Conservation (phyloP, 2,797 vertebrate species). For the Microctenopoma stevenorrisi region DNA sequence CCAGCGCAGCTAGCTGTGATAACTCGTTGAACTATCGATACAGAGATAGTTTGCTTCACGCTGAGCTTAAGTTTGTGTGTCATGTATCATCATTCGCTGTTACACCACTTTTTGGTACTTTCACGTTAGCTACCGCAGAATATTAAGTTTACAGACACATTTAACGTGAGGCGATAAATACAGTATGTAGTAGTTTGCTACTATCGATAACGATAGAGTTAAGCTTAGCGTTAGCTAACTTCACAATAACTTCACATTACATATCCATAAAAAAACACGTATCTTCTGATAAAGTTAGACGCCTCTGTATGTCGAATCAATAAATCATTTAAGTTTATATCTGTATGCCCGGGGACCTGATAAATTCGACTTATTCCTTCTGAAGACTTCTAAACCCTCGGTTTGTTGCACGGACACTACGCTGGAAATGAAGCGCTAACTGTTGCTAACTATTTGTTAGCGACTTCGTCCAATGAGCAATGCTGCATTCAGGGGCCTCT, state of each 20-base stretch:
- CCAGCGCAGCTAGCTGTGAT: neutral
- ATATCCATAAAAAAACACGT: neutral
- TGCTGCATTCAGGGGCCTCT: constrained; percentile 45
- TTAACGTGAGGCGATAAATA: neutral
- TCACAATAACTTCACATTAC: constrained; percentile 2
- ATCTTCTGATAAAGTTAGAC: neutral
- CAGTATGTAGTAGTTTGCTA: constrained; percentile 3
- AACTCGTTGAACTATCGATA: neutral
- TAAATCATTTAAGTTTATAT: neutral
- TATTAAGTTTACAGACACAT: neutral
- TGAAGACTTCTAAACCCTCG: neutral
- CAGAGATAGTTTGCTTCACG: no score
- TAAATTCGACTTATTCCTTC: neutral
- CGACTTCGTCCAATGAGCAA: neutral
- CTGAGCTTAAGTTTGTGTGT: no score
- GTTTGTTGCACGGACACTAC: neutral
- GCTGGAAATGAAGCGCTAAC: constrained; percentile 20
- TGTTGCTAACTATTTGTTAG: constrained; percentile 45
- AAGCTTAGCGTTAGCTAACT: constrained; percentile 22
- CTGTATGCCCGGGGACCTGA: neutral
- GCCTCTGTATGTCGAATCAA: neutral
- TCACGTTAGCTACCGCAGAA: neutral
- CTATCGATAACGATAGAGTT: constrained; percentile 4
- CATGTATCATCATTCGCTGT: no score
- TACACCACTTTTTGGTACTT: neutral